A percentile compares a stretch with the other conserved stretches of the same genome.
Conservation (phyloP, 2,113 vertebrate species). For the Carollia perspicillata region DNA sequence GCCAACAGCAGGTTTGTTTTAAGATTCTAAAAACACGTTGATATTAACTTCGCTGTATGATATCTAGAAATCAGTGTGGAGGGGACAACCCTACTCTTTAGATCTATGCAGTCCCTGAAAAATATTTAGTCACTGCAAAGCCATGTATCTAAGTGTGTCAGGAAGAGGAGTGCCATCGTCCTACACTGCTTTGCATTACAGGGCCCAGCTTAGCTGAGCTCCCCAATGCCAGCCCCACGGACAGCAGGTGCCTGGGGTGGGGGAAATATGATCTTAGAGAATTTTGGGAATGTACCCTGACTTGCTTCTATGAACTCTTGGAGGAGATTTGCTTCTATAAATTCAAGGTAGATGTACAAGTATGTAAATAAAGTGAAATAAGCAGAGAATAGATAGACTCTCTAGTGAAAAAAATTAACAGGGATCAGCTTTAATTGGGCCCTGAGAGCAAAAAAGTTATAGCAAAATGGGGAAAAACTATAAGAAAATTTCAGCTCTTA, state of each 20-base stretch:
- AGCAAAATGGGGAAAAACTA: neutral
- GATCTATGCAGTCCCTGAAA: neutral
- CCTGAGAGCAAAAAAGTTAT: neutral
- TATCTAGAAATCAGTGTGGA: rapidly evolving
- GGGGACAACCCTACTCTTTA: neutral
- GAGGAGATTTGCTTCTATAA: neutral
- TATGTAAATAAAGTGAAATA: neutral
- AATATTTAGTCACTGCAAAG: neutral
- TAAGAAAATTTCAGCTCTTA: neutral
- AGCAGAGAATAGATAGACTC: neutral
- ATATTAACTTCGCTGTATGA: neutral
- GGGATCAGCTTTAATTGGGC: neutral
- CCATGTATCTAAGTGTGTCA: rapidly evolving
- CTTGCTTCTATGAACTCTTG: neutral
- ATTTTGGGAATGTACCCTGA: neutral
- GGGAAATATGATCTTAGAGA: neutral
- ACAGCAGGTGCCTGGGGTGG: rapidly evolving
- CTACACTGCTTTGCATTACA: neutral
- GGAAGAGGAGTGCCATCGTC: neutral
- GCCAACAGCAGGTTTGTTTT: conserved; percentile 5
- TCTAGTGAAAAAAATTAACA: neutral
- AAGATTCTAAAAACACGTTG: neutral
- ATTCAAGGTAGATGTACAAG: neutral
- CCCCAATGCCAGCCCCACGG: rapidly evolving
- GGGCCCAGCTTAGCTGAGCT: neutral